These are phyloP conservation scores for Nineta flava DNA, from an alignment of 2,888 invertebrate genomes.

Conservation along the genomic window DNA sequence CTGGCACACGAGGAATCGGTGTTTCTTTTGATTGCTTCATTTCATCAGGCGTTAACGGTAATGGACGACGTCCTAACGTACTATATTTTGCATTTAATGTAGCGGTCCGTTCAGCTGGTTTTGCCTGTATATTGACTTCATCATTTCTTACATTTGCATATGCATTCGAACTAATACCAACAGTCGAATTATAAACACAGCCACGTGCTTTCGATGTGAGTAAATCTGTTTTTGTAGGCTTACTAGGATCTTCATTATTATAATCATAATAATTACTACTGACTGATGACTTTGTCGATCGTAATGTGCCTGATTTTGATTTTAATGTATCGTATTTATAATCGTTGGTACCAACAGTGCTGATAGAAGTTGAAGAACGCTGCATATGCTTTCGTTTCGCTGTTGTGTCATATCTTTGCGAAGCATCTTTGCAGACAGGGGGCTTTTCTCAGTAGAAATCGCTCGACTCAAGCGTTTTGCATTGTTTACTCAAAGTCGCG, in stretches of 20 bases:
- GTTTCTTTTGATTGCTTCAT: slow-evolving; percentile 27
- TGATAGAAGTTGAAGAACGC: background rate
- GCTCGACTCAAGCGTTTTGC: slow-evolving; percentile 84
- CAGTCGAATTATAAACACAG: slow-evolving; percentile 5
- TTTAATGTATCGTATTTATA: background rate
- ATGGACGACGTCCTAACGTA: slow-evolving; percentile 26
- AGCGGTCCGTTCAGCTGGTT: slow-evolving; percentile 22
- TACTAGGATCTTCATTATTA: slow-evolving; percentile 2
- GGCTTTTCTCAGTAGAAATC: slow-evolving; percentile 87
- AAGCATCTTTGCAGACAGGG: slow-evolving; percentile 27
- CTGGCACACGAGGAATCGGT: slow-evolving; percentile 25
- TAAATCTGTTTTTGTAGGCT: slow-evolving; percentile 7
- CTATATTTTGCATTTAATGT: slow-evolving; percentile 28
- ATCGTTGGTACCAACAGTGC: background rate
- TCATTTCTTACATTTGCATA: slow-evolving; percentile 1
- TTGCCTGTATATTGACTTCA: slow-evolving; percentile 6
- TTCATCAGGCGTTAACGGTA: slow-evolving; percentile 29
- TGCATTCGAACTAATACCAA: slow-evolving; percentile 3
- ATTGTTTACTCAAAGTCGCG: slow-evolving; percentile 90
- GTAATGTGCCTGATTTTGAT: slow-evolving; percentile 5
- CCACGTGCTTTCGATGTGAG: slow-evolving; percentile 7
- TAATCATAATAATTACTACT: background rate
- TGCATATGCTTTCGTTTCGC: background rate
- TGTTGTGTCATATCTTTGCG: background rate
- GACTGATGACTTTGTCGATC: slow-evolving; percentile 1